These are phyloP conservation scores for Synergus gifuensis DNA, from an alignment of 2,888 invertebrate genomes.

Conservation along the genomic window DNA sequence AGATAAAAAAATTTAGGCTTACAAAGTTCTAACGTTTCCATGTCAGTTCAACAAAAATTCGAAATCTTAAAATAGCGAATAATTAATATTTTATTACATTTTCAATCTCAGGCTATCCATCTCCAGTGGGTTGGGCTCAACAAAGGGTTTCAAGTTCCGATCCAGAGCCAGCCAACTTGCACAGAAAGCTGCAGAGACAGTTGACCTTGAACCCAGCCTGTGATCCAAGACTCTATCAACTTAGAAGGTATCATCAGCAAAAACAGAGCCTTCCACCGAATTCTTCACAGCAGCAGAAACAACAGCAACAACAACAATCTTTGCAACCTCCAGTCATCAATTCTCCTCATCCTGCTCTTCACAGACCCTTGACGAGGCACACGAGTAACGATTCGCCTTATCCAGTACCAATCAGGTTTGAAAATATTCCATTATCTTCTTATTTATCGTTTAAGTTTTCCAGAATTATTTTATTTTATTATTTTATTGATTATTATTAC, in stretches of 20 bases:
- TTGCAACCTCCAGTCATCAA: slow-evolving; percentile 58
- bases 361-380: slow-evolving; percentile 71
- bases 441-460: no score
- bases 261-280: slow-evolving; percentile 62
- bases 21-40: not conserved
- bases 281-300: slow-evolving; percentile 58
- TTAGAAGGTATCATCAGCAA: slow-evolving; percentile 72
- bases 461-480: no score
- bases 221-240: slow-evolving; percentile 84
- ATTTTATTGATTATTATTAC: not conserved
- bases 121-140: slow-evolving; percentile 70
- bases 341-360: slow-evolving; percentile 63
- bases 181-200: slow-evolving; percentile 89
- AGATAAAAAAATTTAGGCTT: no score
- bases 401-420: slow-evolving; percentile 65
- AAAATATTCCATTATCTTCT: slow-evolving; percentile 30
- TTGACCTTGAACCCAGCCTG: slow-evolving; percentile 89
- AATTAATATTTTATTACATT: not conserved
- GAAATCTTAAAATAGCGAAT: not conserved
- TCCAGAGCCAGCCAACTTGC: slow-evolving; percentile 81
- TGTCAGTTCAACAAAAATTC: no score
- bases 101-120: slow-evolving; percentile 61
- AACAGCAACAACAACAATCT: slow-evolving; percentile 63
- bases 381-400: slow-evolving; percentile 70
- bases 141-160: slow-evolving; percentile 67